Percentiles rank a stretch among this genome's conserved stretches.
These are phyloP conservation scores for Himalopsyche kuldschensis DNA, from an alignment of 2,888 invertebrate species.

Conservation along the genomic window DNA sequence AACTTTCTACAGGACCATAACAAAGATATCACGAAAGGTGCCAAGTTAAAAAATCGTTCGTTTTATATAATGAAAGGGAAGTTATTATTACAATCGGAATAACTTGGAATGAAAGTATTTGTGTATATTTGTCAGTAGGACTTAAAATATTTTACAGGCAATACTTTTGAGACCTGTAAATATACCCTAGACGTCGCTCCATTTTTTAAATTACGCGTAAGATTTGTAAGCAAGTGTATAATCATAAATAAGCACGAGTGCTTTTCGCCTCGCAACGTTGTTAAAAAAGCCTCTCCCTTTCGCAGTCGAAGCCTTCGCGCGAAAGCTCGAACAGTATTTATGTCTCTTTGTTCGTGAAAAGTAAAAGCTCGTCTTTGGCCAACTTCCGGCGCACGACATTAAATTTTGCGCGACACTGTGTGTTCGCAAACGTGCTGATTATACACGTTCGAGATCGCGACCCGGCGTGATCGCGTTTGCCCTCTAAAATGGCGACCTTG, in stretches of 20 bases:
- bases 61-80: too few relatives aligned
- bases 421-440: background rate
- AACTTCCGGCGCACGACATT: conserved; percentile 18
- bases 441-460: background rate
- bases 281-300: background rate
- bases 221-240: background rate
- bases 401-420: conserved; percentile 15
- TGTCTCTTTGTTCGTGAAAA: conserved; percentile 24
- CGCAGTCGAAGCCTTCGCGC: background rate
- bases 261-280: background rate
- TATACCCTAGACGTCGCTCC: background rate
- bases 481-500: background rate
- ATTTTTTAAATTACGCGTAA: background rate
- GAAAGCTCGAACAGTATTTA: conserved; percentile 18
- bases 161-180: background rate
- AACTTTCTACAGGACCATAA: too few relatives aligned
- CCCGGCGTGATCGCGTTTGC: background rate
- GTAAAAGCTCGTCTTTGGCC: conserved; percentile 16
- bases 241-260: background rate
- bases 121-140: too few relatives aligned
- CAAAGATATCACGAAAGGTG: too few relatives aligned
- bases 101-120: too few relatives aligned
- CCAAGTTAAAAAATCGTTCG: too few relatives aligned
- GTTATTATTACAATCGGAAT: too few relatives aligned
- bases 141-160: background rate